phyloP scores from a whole-genome alignment of 2,888 invertebrate genomes.

The Sinotaia quadrata region DNA sequence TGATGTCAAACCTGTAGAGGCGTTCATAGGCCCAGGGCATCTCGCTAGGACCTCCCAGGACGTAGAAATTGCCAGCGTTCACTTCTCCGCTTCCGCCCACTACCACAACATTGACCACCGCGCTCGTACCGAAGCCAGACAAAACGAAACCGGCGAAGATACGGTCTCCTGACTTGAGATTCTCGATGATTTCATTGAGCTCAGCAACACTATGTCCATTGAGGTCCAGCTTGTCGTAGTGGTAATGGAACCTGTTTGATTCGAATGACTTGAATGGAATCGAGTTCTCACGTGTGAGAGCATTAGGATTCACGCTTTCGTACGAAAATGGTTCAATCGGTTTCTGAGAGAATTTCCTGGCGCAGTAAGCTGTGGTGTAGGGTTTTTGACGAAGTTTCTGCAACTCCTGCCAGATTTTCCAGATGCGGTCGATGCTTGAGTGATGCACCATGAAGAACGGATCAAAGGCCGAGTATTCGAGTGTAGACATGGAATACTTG shows the following conservation, averaged over 20 bases:
- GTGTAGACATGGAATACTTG: conserved; percentile 39
- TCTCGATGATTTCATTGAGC: conserved; percentile 30
- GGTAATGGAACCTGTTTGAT: conserved; percentile 31
- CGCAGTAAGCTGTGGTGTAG: conserved; percentile 35
- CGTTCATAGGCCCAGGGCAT: conserved; percentile 45
- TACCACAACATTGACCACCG: conserved; percentile 8
- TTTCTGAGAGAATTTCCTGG: neutral
- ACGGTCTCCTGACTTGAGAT: conserved; percentile 27
- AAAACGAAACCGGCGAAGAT: conserved; percentile 41
- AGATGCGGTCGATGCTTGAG: conserved; percentile 42
- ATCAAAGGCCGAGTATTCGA: conserved; percentile 43
- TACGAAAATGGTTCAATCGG: conserved; percentile 33
- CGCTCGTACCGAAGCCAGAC: conserved; percentile 23
- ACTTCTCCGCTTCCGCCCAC: neutral
- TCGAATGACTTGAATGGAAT: conserved; percentile 33
- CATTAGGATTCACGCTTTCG: conserved; percentile 25
- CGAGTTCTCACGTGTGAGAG: conserved; percentile 26
- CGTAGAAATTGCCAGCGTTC: conserved; percentile 34
- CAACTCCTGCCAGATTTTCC: conserved; percentile 42
- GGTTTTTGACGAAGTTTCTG: conserved; percentile 36
- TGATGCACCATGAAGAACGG: conserved; percentile 44
- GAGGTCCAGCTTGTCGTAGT: conserved; percentile 40
- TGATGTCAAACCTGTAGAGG: conserved; percentile 41
- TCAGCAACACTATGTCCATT: conserved; percentile 37
- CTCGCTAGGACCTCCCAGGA: conserved; percentile 39